phyloP scores from a whole-genome alignment of 1,140 invertebrate genomes.

The Heliconius melpomene region DNA sequence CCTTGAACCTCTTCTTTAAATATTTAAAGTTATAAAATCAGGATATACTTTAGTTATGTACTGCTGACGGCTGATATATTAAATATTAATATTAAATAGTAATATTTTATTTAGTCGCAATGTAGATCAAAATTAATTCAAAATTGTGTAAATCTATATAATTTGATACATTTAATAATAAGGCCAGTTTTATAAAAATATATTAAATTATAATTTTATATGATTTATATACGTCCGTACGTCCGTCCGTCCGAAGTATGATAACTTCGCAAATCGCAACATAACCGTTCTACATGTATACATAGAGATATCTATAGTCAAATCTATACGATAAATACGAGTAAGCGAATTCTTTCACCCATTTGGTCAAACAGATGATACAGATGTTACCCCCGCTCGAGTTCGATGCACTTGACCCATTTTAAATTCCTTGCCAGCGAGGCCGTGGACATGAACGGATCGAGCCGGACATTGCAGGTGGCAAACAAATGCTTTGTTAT shows the following conservation, averaged over 20 bases:
- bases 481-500: background rate
- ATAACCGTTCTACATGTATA: background rate
- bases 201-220: background rate
- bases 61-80: too few species aligned
- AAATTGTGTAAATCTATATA: too few species aligned
- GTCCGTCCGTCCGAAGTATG: too few species aligned
- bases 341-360: background rate
- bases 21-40: too few species aligned
- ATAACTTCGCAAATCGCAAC: background rate
- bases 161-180: too few species aligned
- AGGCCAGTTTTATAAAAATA: too few species aligned
- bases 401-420: conserved; percentile 36
- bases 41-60: too few species aligned
- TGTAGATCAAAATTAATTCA: too few species aligned
- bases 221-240: background rate
- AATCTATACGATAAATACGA: background rate
- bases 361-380: background rate
- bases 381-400: conserved; percentile 9
- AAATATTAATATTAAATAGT: too few species aligned
- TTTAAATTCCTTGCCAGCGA: conserved; percentile 15
- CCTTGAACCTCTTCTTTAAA: too few species aligned
- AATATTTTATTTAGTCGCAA: too few species aligned
- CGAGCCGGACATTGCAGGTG: background rate
- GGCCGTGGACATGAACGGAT: background rate
- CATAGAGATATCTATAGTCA: background rate